Evolutionary conservation across 2,888 invertebrate species (phyloP).

Genomic region (Mesoligia furuncula): DNA sequence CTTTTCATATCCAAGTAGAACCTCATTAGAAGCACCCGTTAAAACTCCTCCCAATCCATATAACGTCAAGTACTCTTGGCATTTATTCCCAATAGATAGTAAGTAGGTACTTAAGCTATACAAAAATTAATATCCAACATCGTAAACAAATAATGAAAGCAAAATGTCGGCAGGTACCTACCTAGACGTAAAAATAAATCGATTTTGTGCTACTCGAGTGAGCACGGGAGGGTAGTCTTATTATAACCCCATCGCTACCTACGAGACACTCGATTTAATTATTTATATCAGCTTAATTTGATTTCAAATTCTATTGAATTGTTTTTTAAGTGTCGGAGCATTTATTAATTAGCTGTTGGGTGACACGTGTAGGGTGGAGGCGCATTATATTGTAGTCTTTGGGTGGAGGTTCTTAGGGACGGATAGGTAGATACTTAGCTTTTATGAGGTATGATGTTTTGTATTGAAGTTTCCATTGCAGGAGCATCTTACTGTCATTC

Average conservation of each 20-base stretch:
- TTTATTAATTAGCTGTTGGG: conserved; percentile 46
- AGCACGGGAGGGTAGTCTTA: conserved; percentile 75
- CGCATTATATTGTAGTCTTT: too few relatives aligned
- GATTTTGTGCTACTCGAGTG: conserved; percentile 77
- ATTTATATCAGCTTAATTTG: conserved; percentile 67
- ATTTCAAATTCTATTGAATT: conserved; percentile 61
- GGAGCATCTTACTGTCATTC: not conserved
- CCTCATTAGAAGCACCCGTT: conserved; percentile 17
- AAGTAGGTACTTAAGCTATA: conserved; percentile 35
- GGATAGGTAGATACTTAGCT: not conserved
- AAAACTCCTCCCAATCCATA: not conserved
- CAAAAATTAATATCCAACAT: conserved; percentile 62
- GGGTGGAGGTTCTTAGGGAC: not conserved
- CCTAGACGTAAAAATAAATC: conserved; percentile 79
- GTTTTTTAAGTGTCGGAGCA: conserved; percentile 41
- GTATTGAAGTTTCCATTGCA: not conserved
- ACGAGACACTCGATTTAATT: conserved; percentile 67
- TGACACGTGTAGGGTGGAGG: not conserved
- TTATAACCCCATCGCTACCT: conserved; percentile 67
- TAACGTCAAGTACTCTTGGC: conserved; percentile 27
- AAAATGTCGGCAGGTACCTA: conserved; percentile 67
- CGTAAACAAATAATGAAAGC: conserved; percentile 69
- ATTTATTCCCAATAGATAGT: conserved; percentile 46
- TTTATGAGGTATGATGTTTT: not conserved
- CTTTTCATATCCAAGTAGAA: not conserved